Percentiles rank a stretch among this genome's conserved stretches.
Evolutionary conservation across 2,888 invertebrate species (phyloP).

Genomic region (Stenurella melanura): DNA sequence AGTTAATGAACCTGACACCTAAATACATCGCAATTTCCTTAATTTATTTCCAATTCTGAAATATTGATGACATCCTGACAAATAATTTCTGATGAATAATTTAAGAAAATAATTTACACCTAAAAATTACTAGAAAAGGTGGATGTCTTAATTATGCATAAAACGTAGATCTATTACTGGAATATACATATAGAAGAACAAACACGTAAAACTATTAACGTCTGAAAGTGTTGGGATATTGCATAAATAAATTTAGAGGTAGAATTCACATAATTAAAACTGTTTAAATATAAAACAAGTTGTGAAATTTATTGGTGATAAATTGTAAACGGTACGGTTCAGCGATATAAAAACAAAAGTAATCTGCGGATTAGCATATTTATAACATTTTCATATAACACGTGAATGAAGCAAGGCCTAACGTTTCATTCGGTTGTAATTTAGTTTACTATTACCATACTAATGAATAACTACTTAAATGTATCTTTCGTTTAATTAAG

Average conservation of each 20-base stretch:
- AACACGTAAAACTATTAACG: not conserved
- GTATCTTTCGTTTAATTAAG: too few relatives aligned
- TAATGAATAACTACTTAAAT: not conserved
- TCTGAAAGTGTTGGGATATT: not conserved
- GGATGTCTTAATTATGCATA: not conserved
- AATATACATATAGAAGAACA: not conserved
- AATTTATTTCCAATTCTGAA: not conserved
- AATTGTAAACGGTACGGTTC: slow-evolving; percentile 43
- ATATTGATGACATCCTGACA: not conserved
- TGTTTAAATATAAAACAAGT: slow-evolving; percentile 55
- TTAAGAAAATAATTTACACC: not conserved
- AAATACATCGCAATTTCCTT: not conserved
- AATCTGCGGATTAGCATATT: slow-evolving; percentile 46
- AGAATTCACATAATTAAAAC: slow-evolving; percentile 41
- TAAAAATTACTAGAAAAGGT: not conserved
- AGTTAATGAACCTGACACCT: not conserved
- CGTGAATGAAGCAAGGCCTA: not conserved
- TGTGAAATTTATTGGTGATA: slow-evolving; percentile 56
- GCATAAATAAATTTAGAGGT: slow-evolving; percentile 42
- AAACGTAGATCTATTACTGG: not conserved
- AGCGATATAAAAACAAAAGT: slow-evolving; percentile 37
- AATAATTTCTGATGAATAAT: not conserved
- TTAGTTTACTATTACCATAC: not conserved
- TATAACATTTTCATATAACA: slow-evolving; percentile 11
- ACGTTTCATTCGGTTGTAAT: not conserved